Percentiles rank a stretch among this genome's conserved stretches.
phyloP scores from a whole-genome alignment of 2,888 invertebrate genomes.

The Globia sparganii region DNA sequence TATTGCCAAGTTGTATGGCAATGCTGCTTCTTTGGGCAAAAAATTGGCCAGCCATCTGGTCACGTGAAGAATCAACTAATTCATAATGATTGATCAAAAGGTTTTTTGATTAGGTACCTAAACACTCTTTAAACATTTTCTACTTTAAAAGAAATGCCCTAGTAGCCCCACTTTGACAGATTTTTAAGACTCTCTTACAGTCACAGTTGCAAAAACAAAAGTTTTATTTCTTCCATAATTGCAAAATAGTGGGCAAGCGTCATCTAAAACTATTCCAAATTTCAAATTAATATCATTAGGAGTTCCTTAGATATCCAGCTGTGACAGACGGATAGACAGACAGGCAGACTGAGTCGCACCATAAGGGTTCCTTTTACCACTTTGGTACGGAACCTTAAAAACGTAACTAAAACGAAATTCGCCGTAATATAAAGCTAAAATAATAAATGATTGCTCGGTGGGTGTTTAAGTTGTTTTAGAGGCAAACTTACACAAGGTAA shows the following conservation, averaged over 20 bases:
- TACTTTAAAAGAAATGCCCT: slow-evolving; percentile 33
- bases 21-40: neutral
- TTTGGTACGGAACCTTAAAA: too few relatives aligned
- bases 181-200: too few relatives aligned
- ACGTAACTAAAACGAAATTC: slow-evolving; percentile 47
- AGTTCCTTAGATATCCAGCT: too few relatives aligned
- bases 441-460: slow-evolving; percentile 77
- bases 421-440: slow-evolving; percentile 70
- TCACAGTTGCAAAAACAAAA: too few relatives aligned
- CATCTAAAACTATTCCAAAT: too few relatives aligned
- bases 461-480: slow-evolving; percentile 77
- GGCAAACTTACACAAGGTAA: slow-evolving; percentile 80
- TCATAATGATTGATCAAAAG: neutral
- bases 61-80: neutral
- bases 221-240: too few relatives aligned
- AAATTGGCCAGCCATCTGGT: neutral
- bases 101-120: slow-evolving; percentile 55
- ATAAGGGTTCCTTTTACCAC: too few relatives aligned
- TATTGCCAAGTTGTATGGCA: neutral
- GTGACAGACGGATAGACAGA: too few relatives aligned
- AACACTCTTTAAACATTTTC: slow-evolving; percentile 42
- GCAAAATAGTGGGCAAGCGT: too few relatives aligned
- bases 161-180: too few relatives aligned
- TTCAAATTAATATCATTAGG: too few relatives aligned
- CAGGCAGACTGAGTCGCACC: too few relatives aligned